These are phyloP conservation scores for Hydrotaea cyrtoneurina DNA, from an alignment of 2,888 invertebrate genomes.

Conservation along the genomic window DNA sequence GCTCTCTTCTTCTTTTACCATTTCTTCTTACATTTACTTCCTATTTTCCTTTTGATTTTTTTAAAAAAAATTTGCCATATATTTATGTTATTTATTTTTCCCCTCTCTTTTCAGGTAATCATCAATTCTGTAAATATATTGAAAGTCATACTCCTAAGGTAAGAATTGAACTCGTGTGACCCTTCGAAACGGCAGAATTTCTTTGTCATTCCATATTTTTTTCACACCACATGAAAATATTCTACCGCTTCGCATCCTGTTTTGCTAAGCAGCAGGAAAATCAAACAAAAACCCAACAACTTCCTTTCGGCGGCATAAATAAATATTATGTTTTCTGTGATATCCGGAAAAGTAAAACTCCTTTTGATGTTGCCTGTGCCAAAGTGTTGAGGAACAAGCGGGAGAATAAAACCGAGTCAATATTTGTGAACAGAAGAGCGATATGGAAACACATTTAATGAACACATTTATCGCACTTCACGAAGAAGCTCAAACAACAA, in stretches of 20 bases:
- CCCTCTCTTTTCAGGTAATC: conserved; percentile 59
- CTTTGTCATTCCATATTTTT: too few relatives aligned
- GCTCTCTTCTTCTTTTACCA: too few relatives aligned
- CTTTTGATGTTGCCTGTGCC: conserved; percentile 52
- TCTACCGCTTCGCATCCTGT: not conserved
- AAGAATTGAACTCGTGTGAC: conserved; percentile 14
- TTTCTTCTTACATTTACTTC: too few relatives aligned
- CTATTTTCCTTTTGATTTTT: conserved; percentile 5
- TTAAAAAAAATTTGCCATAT: not conserved
- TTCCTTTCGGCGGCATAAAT: conserved; percentile 47
- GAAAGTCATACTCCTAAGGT: conserved; percentile 20
- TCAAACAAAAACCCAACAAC: conserved; percentile 16
- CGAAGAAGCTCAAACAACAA: too few relatives aligned
- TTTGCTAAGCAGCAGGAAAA: not conserved
- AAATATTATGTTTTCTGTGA: conserved; percentile 49
- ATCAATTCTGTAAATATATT: not conserved
- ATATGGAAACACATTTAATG: too few relatives aligned
- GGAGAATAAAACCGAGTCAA: conserved; percentile 30
- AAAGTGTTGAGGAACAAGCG: conserved; percentile 11
- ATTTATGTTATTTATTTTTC: not conserved
- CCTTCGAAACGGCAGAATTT: too few relatives aligned
- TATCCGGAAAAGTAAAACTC: not conserved
- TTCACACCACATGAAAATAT: conserved; percentile 5
- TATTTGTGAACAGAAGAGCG: conserved; percentile 48
- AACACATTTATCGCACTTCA: conserved; percentile 59